A percentile compares a stretch with the other conserved stretches of the same genome.
Conservation (phyloP, 1,140 invertebrate genomes). For the Sarcophaga bullata region DNA sequence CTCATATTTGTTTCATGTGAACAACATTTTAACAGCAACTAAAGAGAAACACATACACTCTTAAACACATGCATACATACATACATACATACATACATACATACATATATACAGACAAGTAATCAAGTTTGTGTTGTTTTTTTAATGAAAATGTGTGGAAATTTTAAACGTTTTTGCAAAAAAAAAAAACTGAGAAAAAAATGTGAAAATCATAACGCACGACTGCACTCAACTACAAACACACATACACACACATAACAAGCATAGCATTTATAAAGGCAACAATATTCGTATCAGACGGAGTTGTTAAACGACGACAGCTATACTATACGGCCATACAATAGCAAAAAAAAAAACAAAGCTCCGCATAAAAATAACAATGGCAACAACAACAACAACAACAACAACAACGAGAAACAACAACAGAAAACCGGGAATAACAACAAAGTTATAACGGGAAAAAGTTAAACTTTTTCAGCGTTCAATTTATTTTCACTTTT, state of each 20-base stretch:
- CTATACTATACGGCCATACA: background rate
- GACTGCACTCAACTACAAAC: background rate
- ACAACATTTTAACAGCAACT: too few relatives aligned
- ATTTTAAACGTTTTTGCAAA: conserved; percentile 8
- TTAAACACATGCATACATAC: too few relatives aligned
- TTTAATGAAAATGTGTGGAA: conserved; percentile 15
- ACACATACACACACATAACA: background rate
- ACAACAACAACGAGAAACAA: too few relatives aligned
- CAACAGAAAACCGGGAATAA: background rate
- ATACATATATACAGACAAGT: too few relatives aligned
- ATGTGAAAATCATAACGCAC: conserved; percentile 6
- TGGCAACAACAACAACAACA: too few relatives aligned
- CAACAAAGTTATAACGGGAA: background rate
- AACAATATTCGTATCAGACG: background rate
- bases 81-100: too few relatives aligned
- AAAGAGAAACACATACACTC: too few relatives aligned
- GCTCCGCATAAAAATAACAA: too few relatives aligned
- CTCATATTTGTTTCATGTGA: too few relatives aligned
- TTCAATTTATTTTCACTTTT: background rate
- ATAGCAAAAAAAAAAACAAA: background rate
- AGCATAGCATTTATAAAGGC: background rate
- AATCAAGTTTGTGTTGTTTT: background rate
- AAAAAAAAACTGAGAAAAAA: background rate
- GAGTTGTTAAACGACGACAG: too few relatives aligned
- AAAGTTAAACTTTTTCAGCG: conserved; percentile 22